phyloP scores from a whole-genome alignment of 2,113 vertebrate genomes.

The Heloderma charlesbogerti region DNA sequence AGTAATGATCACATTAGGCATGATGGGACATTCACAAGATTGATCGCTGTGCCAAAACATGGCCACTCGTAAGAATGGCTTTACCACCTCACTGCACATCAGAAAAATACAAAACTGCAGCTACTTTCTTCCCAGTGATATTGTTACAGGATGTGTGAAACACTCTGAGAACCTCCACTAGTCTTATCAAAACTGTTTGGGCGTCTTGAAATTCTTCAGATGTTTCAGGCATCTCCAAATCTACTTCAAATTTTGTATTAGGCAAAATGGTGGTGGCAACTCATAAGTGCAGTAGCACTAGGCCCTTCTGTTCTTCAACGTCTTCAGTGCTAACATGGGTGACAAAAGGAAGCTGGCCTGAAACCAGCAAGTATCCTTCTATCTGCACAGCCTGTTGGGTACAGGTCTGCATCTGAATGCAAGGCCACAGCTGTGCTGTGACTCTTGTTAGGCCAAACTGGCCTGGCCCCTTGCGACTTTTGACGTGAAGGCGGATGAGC shows the following conservation, averaged over 20 bases:
- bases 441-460: not conserved
- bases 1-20: too few relatives aligned
- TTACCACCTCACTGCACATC: not conserved
- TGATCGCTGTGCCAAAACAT: not conserved
- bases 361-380: not conserved
- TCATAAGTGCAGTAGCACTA: not conserved
- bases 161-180: not conserved
- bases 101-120: not conserved
- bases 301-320: not conserved
- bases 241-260: not conserved
- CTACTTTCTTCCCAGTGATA: not conserved
- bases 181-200: not conserved
- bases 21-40: not conserved
- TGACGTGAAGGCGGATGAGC: not conserved
- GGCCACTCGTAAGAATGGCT: not conserved
- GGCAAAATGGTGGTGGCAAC: not conserved
- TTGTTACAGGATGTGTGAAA: not conserved
- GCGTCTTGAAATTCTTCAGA: not conserved
- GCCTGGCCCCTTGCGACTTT: not conserved
- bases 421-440: not conserved
- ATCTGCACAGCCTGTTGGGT: not conserved
- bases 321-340: not conserved
- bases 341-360: too few relatives aligned
- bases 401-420: not conserved
- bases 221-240: not conserved